Base-by-base conservation (phyloP, 2,113 vertebrate genomes). In the Chauna torquata region DNA sequence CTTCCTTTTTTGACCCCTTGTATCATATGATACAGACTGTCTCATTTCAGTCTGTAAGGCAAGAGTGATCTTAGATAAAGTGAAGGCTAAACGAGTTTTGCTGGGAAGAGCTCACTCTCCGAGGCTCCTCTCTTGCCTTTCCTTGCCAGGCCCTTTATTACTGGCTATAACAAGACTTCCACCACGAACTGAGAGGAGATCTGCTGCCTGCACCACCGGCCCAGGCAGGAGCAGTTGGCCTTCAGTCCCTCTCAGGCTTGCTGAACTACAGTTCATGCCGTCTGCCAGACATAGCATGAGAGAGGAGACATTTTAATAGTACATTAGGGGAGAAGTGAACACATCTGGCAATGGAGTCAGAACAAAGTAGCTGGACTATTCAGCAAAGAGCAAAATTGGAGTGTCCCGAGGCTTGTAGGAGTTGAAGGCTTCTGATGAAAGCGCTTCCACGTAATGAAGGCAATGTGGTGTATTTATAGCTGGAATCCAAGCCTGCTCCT, bases 171-270 rank as follows among this genome's bases (percentile, higher is more conserved):
- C 55, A 74, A 58, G 44, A 28, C 32, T 62, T 82, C 75, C 92
- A 69, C 89, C 84, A 42, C 27, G 80, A 88, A 88, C 25, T 93
- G 70, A 85, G 69, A 90, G 90, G 92, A 38, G 28, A 42, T 88
- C 52, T 92, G 44, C 80, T 90, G 82, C 54, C 75, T 76, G n/a
- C 62, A 69, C 70, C 78, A 44, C 64, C 57, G 79, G 70, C 90
- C 66, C 1, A 0, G 66, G 49, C 22, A 89, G 77, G 83, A 84
- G n/a, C 42, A 64, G 9, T 36, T 92, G 91, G 72, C 76, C 22
- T 78, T 83, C 36, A 42, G 40, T n/a, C 72, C 50, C 59, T n/a
- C 77, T 62, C 34, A 28, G 70, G 54, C 54, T 78, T 64, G 47
- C 16, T 90, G 20, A 87, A 27, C 62, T 65, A 8, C 71, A 83